These are phyloP conservation scores for Gallinago nigripennis DNA, from an alignment of 2,797 vertebrate genomes.

Conservation along the genomic window DNA sequence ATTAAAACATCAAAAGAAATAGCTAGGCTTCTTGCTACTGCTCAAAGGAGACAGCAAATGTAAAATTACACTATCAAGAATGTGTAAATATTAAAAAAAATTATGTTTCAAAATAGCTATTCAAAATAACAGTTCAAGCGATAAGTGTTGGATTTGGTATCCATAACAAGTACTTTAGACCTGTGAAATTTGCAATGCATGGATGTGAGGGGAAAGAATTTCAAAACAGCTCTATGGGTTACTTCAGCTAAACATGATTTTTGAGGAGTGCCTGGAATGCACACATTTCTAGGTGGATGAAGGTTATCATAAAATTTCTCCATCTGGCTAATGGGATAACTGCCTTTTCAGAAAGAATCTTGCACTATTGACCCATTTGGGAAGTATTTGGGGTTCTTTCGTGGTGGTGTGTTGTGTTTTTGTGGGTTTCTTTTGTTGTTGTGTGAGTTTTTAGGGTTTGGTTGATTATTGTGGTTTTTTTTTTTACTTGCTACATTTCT, in stretches of 20 bases:
- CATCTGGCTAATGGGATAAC: background rate
- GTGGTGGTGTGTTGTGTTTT: background rate
- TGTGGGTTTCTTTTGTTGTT: background rate
- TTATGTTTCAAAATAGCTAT: background rate
- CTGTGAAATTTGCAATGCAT: fast-evolving
- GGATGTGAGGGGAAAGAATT: background rate
- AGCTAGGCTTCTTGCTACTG: background rate
- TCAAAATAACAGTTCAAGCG: background rate
- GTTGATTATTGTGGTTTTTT: background rate
- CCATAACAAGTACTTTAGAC: background rate
- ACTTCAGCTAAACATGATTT: fast-evolving
- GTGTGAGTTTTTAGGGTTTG: too few relatives aligned
- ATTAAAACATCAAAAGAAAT: background rate
- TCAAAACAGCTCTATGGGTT: background rate
- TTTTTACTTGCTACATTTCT: background rate
- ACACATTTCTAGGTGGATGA: background rate
- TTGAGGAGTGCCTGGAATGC: background rate
- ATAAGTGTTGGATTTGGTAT: background rate
- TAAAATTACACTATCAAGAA: background rate
- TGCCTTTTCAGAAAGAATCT: background rate
- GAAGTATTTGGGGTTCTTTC: fast-evolving
- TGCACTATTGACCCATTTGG: background rate
- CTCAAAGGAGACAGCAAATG: background rate
- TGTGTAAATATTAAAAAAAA: background rate
- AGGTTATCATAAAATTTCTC: background rate